These are phyloP conservation scores for Drosophila paulistorum DNA, from an alignment of 1,140 invertebrate genomes.

Conservation along the genomic window DNA sequence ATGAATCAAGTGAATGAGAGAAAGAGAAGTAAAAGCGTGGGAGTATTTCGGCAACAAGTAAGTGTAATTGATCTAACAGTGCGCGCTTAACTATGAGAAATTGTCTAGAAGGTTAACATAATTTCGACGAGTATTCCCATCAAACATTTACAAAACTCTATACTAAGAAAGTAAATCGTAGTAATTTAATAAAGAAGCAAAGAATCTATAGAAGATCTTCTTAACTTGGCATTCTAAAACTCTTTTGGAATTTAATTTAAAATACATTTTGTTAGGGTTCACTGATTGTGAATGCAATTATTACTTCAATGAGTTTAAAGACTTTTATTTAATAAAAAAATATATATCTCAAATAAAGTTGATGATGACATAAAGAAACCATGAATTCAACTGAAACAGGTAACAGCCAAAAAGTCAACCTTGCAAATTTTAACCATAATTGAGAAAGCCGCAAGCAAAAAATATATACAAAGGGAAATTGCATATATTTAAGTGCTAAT, in stretches of 20 bases:
- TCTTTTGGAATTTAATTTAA: too few species aligned
- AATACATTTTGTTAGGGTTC: too few species aligned
- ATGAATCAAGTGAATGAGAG: conserved; percentile 28
- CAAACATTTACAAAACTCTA: too few species aligned
- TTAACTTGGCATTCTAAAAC: too few species aligned
- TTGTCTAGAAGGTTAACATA: neutral
- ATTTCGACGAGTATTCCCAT: neutral
- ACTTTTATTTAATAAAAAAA: too few species aligned
- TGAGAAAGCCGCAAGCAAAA: conserved; percentile 47
- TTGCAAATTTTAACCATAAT: conserved; percentile 27
- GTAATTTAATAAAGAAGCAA: too few species aligned
- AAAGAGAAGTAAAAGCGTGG: conserved; percentile 50
- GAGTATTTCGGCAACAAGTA: conserved; percentile 56
- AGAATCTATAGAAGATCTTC: too few species aligned
- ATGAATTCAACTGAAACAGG: conserved; percentile 28
- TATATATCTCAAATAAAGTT: too few species aligned
- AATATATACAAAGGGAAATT: conserved; percentile 27
- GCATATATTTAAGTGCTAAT: conserved; percentile 21
- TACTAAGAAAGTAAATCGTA: too few species aligned
- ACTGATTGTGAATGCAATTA: too few species aligned
- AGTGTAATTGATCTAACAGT: conserved; percentile 17
- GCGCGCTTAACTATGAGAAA: conserved; percentile 1
- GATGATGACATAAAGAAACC: too few species aligned
- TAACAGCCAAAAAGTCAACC: conserved; percentile 24
- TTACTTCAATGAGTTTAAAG: too few species aligned